Conservation (phyloP, 92 coral and sea anemone species). For the Porites lobata region DNA sequence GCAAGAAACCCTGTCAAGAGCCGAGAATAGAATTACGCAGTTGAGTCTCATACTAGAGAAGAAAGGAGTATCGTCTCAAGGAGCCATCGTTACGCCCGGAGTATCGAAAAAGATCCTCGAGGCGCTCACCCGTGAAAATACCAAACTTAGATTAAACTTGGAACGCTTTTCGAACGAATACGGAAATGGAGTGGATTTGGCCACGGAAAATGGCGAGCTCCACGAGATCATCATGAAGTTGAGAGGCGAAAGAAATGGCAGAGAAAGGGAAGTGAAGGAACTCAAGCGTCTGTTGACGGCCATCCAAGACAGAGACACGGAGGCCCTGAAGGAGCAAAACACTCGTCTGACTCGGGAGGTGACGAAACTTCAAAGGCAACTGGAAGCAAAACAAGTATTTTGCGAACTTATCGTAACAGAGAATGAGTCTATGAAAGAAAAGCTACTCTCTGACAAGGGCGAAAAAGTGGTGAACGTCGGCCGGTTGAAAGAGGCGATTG, state of each 20-base stretch:
- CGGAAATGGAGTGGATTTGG: slow-evolving; percentile 74
- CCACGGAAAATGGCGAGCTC: slow-evolving; percentile 82
- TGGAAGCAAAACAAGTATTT: slow-evolving; percentile 77
- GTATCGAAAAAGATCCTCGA: slow-evolving; percentile 73
- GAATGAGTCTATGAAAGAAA: slow-evolving; percentile 62
- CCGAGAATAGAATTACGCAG: slow-evolving; percentile 78
- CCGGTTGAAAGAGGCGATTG: slow-evolving; percentile 31
- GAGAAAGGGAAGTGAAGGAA: slow-evolving; percentile 45
- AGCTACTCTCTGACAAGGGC: slow-evolving; percentile 44
- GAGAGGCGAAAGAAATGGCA: slow-evolving; percentile 61
- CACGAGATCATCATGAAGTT: slow-evolving; percentile 73
- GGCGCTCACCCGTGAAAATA: no score
- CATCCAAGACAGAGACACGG: slow-evolving; percentile 55
- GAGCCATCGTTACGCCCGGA: slow-evolving; percentile 72
- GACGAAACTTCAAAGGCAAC: slow-evolving; percentile 38
- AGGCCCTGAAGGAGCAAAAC: slow-evolving; percentile 51
- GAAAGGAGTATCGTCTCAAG: slow-evolving; percentile 22
- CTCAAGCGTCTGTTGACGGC: slow-evolving; percentile 59
- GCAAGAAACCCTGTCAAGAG: slow-evolving; percentile 65
- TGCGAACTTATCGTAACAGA: slow-evolving; percentile 76
- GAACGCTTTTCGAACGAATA: slow-evolving; percentile 51
- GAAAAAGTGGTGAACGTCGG: slow-evolving; percentile 60
- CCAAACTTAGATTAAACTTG: no score
- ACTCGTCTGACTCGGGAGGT: background rate
- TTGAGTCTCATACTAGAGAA: slow-evolving; percentile 29